Evolutionary conservation across 2,797 vertebrate species (phyloP).

Genomic region (Craterocephalus amniculus): DNA sequence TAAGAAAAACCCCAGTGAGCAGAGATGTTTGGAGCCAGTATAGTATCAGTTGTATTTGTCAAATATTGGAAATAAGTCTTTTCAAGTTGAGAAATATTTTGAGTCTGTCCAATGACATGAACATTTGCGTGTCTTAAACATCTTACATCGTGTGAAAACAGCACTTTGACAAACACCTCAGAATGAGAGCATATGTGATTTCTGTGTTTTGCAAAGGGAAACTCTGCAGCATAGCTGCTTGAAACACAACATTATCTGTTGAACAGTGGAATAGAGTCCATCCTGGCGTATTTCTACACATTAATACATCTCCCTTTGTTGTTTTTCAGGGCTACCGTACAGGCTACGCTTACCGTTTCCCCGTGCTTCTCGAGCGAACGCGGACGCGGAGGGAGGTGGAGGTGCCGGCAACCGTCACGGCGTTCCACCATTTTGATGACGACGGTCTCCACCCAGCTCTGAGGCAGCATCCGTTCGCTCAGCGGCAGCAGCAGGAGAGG

Average conservation of each 20-base stretch:
- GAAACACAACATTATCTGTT: neutral
- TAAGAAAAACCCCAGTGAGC: neutral
- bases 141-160: neutral
- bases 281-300: neutral
- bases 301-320: neutral
- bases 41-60: neutral
- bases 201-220: constrained; percentile 39
- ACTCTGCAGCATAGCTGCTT: constrained; percentile 11
- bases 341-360: constrained; percentile 94
- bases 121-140: neutral
- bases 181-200: constrained; percentile 38
- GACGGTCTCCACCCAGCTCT: constrained; percentile 80
- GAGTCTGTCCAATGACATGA: neutral
- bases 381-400: constrained; percentile 93
- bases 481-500: constrained; percentile 95
- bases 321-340: constrained; percentile 85
- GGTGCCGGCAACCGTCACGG: constrained; percentile 91
- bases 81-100: neutral
- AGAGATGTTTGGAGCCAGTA: neutral
- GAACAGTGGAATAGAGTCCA: neutral
- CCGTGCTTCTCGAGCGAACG: constrained; percentile 91
- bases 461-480: constrained; percentile 86
- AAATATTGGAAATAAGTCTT: neutral
- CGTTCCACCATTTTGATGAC: constrained; percentile 91
- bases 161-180: constrained; percentile 4